phyloP scores from a whole-genome alignment of 2,888 invertebrate genomes.

The Hydropsyche betteni region DNA sequence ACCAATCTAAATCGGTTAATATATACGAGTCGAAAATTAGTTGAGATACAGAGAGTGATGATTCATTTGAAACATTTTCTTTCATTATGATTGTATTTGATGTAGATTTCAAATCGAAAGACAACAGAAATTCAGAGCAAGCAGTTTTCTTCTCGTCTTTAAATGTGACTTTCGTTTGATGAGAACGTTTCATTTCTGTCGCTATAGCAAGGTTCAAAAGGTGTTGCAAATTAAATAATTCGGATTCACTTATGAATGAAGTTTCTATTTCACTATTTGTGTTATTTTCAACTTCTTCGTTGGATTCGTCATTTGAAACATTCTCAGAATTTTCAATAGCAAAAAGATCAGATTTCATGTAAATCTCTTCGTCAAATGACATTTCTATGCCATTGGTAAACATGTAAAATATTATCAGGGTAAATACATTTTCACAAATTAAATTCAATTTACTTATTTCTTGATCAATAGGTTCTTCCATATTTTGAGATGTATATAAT shows the following conservation, averaged over 20 bases:
- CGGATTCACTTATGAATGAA: conserved; percentile 62
- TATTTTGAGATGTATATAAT: conserved; percentile 57
- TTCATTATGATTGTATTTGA: conserved; percentile 56
- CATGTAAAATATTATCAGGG: conserved; percentile 54
- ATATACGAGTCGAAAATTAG: conserved; percentile 56
- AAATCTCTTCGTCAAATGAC: conserved; percentile 46
- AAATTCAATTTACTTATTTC: conserved; percentile 54
- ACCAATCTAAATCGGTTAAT: conserved; percentile 45
- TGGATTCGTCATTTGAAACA: conserved; percentile 8
- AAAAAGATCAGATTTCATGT: not conserved
- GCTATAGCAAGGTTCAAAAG: conserved; percentile 68
- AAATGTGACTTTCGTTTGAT: conserved; percentile 67
- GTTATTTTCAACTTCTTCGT: conserved; percentile 36
- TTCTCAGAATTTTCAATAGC: not conserved
- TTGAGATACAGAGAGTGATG: conserved; percentile 56
- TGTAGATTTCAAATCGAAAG: conserved; percentile 64
- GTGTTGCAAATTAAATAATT: conserved; percentile 71
- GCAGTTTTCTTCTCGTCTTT: conserved; percentile 62
- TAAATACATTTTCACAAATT: conserved; percentile 55
- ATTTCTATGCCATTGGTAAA: conserved; percentile 56
- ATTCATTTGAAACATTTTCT: conserved; percentile 57
- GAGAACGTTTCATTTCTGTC: conserved; percentile 58
- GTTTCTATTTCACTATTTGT: conserved; percentile 48
- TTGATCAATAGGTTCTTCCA: conserved; percentile 47
- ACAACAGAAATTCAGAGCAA: conserved; percentile 66